Percentiles rank a stretch among this genome's conserved stretches.
Evolutionary conservation across 2,888 invertebrate species (phyloP).

Genomic region (Hipparchia semele): DNA sequence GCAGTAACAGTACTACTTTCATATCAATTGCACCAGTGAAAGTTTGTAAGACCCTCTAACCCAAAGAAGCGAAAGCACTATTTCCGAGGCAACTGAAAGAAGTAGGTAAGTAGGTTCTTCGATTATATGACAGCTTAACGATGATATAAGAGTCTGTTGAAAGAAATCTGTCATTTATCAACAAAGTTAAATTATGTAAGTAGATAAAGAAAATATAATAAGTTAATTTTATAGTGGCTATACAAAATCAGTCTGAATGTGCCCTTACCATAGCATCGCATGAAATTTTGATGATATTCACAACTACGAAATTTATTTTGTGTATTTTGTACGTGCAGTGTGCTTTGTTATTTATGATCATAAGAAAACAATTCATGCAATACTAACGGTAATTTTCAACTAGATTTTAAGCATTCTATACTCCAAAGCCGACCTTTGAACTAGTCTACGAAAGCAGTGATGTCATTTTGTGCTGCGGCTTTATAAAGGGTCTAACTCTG

Average conservation of each 20-base stretch:
- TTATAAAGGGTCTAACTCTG: not conserved
- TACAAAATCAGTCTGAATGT: not conserved
- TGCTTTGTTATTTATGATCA: conserved; percentile 11
- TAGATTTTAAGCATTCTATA: not conserved
- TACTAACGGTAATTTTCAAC: too few relatives aligned
- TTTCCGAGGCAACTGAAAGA: too few relatives aligned
- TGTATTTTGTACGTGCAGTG: conserved; percentile 10
- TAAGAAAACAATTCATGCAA: conserved; percentile 15
- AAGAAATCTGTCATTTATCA: too few relatives aligned
- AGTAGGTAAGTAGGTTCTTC: too few relatives aligned
- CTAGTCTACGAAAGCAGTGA: not conserved
- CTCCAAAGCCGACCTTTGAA: not conserved
- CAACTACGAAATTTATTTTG: conserved; percentile 20
- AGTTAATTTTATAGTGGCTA: not conserved
- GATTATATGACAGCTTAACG: too few relatives aligned
- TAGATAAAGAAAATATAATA: not conserved
- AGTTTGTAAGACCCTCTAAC: too few relatives aligned
- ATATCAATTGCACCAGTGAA: too few relatives aligned
- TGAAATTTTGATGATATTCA: conserved; percentile 27
- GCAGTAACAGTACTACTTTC: too few relatives aligned
- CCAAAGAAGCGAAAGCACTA: too few relatives aligned
- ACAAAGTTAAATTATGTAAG: too few relatives aligned
- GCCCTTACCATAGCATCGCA: conserved; percentile 17
- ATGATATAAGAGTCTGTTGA: too few relatives aligned
- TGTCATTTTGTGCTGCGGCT: not conserved